A percentile compares a stretch with the other conserved stretches of the same genome.
These are phyloP conservation scores for Charina bottae DNA, from an alignment of 2,113 vertebrate genomes.

Conservation along the genomic window DNA sequence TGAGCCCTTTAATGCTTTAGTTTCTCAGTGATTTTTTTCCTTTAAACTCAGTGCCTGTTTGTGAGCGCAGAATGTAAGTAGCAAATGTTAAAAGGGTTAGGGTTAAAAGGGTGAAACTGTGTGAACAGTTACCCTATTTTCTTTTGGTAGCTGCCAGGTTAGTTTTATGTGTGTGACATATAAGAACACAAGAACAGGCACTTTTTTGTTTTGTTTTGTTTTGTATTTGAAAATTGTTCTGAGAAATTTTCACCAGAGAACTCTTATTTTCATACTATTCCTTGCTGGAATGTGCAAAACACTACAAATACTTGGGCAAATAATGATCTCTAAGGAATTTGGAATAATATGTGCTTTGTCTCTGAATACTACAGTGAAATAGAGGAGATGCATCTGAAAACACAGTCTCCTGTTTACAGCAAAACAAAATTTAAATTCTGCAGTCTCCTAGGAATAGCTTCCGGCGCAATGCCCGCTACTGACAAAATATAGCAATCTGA, in stretches of 20 bases:
- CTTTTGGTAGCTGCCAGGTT: background rate
- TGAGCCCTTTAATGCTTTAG: background rate
- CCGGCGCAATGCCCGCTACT: background rate
- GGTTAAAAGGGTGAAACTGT: background rate
- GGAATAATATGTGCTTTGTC: background rate
- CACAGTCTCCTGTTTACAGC: background rate
- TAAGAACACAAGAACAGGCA: background rate
- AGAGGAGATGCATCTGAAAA: background rate
- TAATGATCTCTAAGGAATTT: background rate
- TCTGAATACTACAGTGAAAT: background rate
- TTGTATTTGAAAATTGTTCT: background rate
- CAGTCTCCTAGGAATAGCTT: constrained; percentile 1
- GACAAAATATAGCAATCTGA: background rate
- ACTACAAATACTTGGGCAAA: background rate
- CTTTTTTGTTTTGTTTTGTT: background rate
- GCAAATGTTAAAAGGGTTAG: background rate
- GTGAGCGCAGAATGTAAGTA: background rate
- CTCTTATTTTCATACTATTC: background rate
- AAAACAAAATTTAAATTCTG: constrained; percentile 17
- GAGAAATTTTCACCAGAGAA: background rate
- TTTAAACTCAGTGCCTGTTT: background rate
- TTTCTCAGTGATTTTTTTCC: background rate
- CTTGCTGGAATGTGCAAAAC: background rate
- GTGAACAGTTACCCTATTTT: background rate
- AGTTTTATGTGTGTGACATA: background rate